Evolutionary conservation across 1,140 invertebrate species (phyloP).

Genomic region (Drosophila nigromelanica): DNA sequence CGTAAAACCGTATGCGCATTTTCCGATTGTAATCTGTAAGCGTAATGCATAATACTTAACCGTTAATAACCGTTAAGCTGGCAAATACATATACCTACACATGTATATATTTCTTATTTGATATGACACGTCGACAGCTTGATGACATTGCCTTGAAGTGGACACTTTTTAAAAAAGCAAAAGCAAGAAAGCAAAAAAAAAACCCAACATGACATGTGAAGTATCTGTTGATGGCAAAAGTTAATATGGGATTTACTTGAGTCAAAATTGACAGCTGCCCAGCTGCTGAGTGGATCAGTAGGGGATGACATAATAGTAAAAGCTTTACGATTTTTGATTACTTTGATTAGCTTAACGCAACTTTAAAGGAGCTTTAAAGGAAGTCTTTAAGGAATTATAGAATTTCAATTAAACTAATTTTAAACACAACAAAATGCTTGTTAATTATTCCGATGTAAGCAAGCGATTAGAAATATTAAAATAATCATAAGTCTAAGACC

Average conservation of each 20-base stretch:
- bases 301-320: too few species aligned
- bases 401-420: too few species aligned
- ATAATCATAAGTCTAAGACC: too few species aligned
- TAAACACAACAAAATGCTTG: too few species aligned
- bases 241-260: slow-evolving; percentile 10
- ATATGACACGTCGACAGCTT: slow-evolving; percentile 67
- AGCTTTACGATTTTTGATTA: background rate
- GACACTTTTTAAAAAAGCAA: background rate
- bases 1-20: too few species aligned
- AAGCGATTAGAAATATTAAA: too few species aligned
- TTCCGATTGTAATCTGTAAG: slow-evolving; percentile 69
- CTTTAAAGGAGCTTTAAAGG: too few species aligned
- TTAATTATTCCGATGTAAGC: too few species aligned
- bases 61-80: slow-evolving; percentile 35
- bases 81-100: too few species aligned
- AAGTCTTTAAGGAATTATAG: too few species aligned
- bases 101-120: slow-evolving; percentile 45
- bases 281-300: background rate
- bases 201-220: background rate
- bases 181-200: background rate
- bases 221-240: slow-evolving; percentile 1
- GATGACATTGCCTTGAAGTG: slow-evolving; percentile 40
- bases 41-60: slow-evolving; percentile 51
- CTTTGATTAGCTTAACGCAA: too few species aligned
- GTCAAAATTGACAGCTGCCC: slow-evolving; percentile 1